Evolutionary conservation across 2,888 invertebrate genomes (phyloP).

Genomic region (Phymatocera aterrima): DNA sequence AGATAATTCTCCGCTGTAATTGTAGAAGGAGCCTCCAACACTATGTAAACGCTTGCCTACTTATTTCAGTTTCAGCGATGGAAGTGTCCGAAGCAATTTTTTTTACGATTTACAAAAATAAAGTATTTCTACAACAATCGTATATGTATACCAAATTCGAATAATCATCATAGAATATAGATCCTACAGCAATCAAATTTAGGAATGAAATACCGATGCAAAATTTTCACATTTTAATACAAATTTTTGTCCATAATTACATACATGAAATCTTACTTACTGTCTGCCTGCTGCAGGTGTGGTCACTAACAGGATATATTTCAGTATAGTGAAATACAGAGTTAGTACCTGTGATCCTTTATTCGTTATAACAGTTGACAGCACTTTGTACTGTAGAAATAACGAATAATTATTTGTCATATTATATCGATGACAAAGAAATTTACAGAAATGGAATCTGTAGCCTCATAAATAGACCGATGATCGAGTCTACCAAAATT

Average conservation of each 20-base stretch:
- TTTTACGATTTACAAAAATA: no score
- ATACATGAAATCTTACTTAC: conserved; percentile 56
- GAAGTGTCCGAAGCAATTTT: no score
- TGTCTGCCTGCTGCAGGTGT: conserved; percentile 64
- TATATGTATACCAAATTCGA: not conserved
- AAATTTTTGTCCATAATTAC: conserved; percentile 48
- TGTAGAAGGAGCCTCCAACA: no score
- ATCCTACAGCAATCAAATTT: not conserved
- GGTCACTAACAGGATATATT: conserved; percentile 51
- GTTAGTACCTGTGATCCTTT: conserved; percentile 12
- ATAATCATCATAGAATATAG: not conserved
- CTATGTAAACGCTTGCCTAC: no score
- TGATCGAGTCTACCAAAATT: not conserved
- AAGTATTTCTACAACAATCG: no score
- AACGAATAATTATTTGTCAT: conserved; percentile 19
- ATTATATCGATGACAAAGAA: not conserved
- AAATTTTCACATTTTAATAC: conserved; percentile 3
- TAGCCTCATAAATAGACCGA: not conserved
- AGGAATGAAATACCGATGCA: not conserved
- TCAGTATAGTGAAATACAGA: conserved; percentile 26
- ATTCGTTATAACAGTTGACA: conserved; percentile 30
- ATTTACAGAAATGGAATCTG: not conserved
- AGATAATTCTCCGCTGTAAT: no score
- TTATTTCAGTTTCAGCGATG: no score
- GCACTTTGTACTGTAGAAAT: conserved; percentile 3